Percentiles rank a stretch among this genome's conserved stretches.
phyloP scores from a whole-genome alignment of 2,797 vertebrate genomes.

The Megalops cyprinoides region DNA sequence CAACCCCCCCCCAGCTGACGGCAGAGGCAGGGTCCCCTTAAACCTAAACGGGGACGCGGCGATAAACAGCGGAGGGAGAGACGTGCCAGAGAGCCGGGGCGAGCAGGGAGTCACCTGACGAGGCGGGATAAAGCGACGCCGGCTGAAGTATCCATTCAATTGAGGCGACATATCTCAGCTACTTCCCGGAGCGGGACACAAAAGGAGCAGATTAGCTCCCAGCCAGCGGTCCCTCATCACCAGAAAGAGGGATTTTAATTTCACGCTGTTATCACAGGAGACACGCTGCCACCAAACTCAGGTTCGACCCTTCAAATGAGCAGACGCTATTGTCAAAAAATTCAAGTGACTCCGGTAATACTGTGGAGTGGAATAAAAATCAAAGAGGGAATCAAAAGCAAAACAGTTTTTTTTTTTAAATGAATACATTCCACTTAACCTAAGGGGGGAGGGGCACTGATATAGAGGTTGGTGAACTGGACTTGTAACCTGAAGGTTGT shows the following conservation, averaged over 20 bases:
- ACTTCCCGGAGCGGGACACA: slow-evolving; percentile 4
- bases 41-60: background rate
- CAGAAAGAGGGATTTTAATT: slow-evolving; percentile 43
- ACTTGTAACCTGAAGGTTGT: background rate
- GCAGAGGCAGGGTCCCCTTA: background rate
- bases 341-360: background rate
- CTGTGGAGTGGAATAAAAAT: background rate
- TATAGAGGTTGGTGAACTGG: background rate
- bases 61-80: background rate
- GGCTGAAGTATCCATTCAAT: slow-evolving; percentile 15
- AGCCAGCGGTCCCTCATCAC: slow-evolving; percentile 35
- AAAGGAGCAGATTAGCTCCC: slow-evolving; percentile 16
- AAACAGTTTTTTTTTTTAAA: slow-evolving; percentile 11
- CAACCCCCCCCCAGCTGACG: background rate
- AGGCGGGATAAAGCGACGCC: slow-evolving; percentile 25
- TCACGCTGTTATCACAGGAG: slow-evolving; percentile 48
- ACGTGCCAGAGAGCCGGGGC: background rate
- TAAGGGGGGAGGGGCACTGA: background rate
- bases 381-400: slow-evolving; percentile 5
- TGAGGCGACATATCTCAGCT: slow-evolving; percentile 9
- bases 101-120: slow-evolving; percentile 26
- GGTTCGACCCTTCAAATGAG: slow-evolving; percentile 29
- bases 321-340: slow-evolving; percentile 25
- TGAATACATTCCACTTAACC: background rate
- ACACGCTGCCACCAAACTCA: slow-evolving; percentile 52